Conservation (phyloP, 2,113 vertebrate species). For the Taurulus bubalis region DNA sequence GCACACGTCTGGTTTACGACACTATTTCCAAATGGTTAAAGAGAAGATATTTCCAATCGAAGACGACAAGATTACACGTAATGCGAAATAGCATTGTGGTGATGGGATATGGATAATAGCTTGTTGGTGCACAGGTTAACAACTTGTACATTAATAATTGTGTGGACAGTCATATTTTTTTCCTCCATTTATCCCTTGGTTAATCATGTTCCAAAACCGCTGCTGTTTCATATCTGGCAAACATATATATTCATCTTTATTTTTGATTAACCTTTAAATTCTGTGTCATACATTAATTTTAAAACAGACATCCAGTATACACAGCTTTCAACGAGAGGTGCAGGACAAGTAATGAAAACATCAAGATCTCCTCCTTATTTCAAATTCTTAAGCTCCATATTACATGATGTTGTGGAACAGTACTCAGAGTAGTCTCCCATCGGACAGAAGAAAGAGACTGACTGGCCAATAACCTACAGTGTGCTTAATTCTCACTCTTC, state of each 20-base stretch:
- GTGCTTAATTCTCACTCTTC: neutral
- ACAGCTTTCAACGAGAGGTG: neutral
- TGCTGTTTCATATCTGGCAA: constrained; percentile 17
- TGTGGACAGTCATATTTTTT: no score
- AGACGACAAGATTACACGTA: constrained; percentile 50
- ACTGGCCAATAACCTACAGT: neutral
- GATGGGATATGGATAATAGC: constrained; percentile 37
- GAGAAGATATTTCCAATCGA: constrained; percentile 39
- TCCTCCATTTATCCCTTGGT: neutral
- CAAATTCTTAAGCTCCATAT: neutral
- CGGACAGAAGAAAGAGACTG: neutral
- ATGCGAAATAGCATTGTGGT: constrained; percentile 27
- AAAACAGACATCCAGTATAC: neutral
- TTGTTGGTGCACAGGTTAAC: constrained; percentile 35
- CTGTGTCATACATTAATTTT: neutral
- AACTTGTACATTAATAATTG: neutral
- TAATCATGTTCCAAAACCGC: neutral
- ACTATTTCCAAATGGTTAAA: constrained; percentile 34
- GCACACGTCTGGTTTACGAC: constrained; percentile 37
- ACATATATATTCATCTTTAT: neutral
- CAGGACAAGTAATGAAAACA: neutral
- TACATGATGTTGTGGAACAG: neutral
- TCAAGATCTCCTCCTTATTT: neutral
- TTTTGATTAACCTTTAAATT: neutral
- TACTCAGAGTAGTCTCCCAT: neutral